These are phyloP conservation scores for honey bee (Apis mellifera) DNA, from an alignment of 1,140 invertebrate species.

Conservation along the genomic window DNA sequence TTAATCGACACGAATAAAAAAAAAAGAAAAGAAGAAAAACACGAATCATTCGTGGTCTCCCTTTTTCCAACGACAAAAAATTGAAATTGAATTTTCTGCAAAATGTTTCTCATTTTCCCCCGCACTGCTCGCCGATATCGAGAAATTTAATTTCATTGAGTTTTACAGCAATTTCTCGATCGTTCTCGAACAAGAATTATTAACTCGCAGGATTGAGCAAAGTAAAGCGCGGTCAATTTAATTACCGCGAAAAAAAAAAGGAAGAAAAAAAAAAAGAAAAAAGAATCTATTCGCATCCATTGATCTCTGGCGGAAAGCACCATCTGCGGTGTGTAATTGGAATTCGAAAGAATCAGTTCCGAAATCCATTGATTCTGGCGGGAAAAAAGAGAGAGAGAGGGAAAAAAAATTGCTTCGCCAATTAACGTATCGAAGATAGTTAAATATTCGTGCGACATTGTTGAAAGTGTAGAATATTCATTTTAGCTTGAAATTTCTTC, in stretches of 20 bases:
- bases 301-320: conserved; percentile 27
- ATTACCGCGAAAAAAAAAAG: conserved; percentile 25
- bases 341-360: conserved; percentile 48
- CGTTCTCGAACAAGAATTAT: conserved; percentile 22
- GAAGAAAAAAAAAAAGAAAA: neutral
- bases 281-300: conserved; percentile 32
- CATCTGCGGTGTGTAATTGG: conserved; percentile 55
- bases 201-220: conserved; percentile 1
- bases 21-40: neutral
- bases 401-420: neutral
- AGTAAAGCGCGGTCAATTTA: conserved; percentile 31
- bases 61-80: neutral
- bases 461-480: no score
- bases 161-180: neutral
- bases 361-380: conserved; percentile 35
- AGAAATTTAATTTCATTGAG: conserved; percentile 18
- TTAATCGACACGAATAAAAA: neutral
- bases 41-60: neutral
- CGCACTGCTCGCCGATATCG: neutral
- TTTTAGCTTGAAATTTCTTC: no score
- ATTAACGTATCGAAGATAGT: neutral
- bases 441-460: neutral
- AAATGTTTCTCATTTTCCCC: neutral
- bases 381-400: no score
- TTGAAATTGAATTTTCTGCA: conserved; percentile 4